A percentile compares a stretch with the other conserved stretches of the same genome.
These are phyloP conservation scores for Neotoxoptera formosana DNA, from an alignment of 1,140 invertebrate genomes.

Conservation along the genomic window DNA sequence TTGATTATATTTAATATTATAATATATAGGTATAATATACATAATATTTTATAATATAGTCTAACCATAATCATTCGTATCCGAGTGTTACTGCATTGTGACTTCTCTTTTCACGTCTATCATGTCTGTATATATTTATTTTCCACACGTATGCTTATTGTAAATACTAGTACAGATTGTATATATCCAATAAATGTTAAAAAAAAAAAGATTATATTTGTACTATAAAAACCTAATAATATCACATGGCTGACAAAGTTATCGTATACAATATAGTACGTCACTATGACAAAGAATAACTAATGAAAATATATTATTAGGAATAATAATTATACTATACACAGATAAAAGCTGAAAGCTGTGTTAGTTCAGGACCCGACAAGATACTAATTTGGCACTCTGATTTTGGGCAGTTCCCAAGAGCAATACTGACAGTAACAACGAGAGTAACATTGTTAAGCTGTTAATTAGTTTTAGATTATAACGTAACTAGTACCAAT, in stretches of 20 bases:
- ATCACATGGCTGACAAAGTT: too few species aligned
- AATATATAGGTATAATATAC: too few species aligned
- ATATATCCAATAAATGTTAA: too few species aligned
- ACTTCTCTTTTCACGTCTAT: too few species aligned
- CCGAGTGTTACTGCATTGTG: too few species aligned
- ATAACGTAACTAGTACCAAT: background rate
- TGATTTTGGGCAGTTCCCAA: background rate
- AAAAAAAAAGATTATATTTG: background rate
- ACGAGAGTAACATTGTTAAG: background rate
- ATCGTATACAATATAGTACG: background rate
- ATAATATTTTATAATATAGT: too few species aligned
- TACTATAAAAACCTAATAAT: background rate
- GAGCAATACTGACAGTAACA: background rate
- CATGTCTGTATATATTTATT: too few species aligned
- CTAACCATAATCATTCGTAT: too few species aligned
- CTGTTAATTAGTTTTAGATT: background rate
- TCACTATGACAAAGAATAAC: background rate
- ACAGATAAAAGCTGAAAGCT: background rate
- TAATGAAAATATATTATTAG: background rate
- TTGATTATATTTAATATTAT: too few species aligned
- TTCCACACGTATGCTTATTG: too few species aligned
- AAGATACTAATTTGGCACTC: background rate
- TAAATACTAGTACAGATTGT: too few species aligned
- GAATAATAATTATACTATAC: background rate
- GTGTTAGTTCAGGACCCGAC: background rate